phyloP scores from a whole-genome alignment of 2,113 vertebrate species.

The Pelodiscus sinensis region DNA sequence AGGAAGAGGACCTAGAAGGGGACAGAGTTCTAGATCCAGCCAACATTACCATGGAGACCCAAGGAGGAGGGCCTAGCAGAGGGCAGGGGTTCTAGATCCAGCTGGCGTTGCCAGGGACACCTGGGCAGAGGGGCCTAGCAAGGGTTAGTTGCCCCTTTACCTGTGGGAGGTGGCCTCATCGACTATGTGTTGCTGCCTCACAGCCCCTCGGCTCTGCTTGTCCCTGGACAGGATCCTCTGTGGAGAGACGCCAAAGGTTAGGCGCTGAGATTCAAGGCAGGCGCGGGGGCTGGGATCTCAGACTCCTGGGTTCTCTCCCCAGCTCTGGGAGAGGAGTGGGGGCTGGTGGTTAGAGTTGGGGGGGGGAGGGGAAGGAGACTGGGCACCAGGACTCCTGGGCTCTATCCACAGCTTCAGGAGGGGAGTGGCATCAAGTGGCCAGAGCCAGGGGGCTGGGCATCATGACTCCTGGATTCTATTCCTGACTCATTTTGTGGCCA shows the following conservation, averaged over 20 bases:
- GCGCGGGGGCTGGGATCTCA: no score
- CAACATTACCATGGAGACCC: neutral
- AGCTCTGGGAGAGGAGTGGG: neutral
- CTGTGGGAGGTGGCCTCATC: constrained; percentile 24
- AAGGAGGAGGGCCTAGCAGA: no score
- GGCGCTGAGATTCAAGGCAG: no score
- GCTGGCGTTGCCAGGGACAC: neutral
- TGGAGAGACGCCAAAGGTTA: neutral
- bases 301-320: neutral
- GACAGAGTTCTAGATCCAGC: neutral
- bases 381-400: neutral
- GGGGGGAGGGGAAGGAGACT: no score
- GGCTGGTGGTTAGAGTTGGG: neutral
- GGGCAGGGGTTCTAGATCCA: neutral
- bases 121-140: neutral
- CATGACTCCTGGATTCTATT: neutral
- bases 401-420: neutral
- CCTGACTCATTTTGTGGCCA: neutral
- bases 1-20: neutral
- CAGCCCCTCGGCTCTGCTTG: neutral
- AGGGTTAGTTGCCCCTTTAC: neutral
- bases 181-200: neutral
- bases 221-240: neutral
- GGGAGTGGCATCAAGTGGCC: neutral
- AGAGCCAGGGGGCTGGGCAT: no score